Percentiles rank a stretch among this genome's conserved stretches.
These are phyloP conservation scores for Argyrosomus japonicus DNA, from an alignment of 2,113 vertebrate species.

Conservation along the genomic window DNA sequence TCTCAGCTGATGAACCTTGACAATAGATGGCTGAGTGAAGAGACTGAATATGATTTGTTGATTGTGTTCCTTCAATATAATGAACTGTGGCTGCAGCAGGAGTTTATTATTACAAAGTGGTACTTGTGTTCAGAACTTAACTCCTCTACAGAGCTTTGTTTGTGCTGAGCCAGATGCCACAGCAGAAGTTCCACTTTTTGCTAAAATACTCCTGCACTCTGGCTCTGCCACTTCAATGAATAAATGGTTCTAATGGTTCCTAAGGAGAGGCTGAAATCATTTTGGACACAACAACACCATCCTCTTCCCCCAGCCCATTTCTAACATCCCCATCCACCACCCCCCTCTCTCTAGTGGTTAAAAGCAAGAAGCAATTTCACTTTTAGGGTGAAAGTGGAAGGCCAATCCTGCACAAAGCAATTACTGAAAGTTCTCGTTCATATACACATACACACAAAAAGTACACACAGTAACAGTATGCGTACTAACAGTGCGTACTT, in stretches of 20 bases:
- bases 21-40: neutral
- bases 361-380: slow-evolving; percentile 70
- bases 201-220: slow-evolving; percentile 30
- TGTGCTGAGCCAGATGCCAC: slow-evolving; percentile 22
- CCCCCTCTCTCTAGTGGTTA: slow-evolving; percentile 51
- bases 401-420: slow-evolving; percentile 66
- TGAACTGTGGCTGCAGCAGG: slow-evolving; percentile 3
- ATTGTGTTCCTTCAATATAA: neutral
- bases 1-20: neutral
- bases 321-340: slow-evolving; percentile 24
- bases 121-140: neutral
- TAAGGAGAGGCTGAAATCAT: slow-evolving; percentile 57
- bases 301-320: slow-evolving; percentile 1
- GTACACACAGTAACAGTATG: neutral
- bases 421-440: slow-evolving; percentile 52
- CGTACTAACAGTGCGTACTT: too few species aligned
- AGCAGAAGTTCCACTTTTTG: slow-evolving; percentile 27
- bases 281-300: slow-evolving; percentile 51
- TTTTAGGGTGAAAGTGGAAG: slow-evolving; percentile 65
- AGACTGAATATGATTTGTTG: slow-evolving; percentile 2
- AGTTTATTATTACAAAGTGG: slow-evolving; percentile 9
- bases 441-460: neutral
- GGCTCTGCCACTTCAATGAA: slow-evolving; percentile 35
- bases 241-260: slow-evolving; percentile 64
- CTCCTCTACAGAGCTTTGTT: slow-evolving; percentile 21